Evolutionary conservation across 2,113 vertebrate genomes (phyloP), one percentile per base, ranked within the genome.

Genomic region (Carassius carassius): DNA sequence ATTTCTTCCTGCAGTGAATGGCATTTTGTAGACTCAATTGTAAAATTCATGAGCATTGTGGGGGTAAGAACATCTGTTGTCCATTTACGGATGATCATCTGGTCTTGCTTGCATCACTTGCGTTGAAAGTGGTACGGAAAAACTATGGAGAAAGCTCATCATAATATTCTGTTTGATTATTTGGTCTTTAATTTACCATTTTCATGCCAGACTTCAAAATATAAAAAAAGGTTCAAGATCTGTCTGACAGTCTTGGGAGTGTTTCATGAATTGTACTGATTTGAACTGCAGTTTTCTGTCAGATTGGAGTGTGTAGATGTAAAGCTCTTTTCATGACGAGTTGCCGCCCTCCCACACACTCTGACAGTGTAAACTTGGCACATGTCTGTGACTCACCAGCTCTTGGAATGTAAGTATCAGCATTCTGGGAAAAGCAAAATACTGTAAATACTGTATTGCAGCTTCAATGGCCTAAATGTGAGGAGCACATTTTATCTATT

Each of bases 21-120:
- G 37, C 37, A 32, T 70, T 54, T 70, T 70, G 54, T 19, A 35
- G 25, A 44, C 32, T 69, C 47, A n/a, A 44, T 84, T 86, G 82
- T 58, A 47, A 79, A 77, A 80, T 81, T 81, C 70, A 23, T 47
- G 47, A 76, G 29, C 73, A 63, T 70, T 47, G 32, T 25, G 21
- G 41, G 35, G 35, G 35, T 32, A 21, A 56, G 11, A 76, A 47
- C 47, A 84, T 81, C 54, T 83, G 73, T 12, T 75, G 72, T 49
- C 62, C 35, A 12, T 85, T 85, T 47, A 32, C 10, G 7, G 16
- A 32, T 87, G 78, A 87, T 69, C 69, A 17, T 14, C 13, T 77
- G 70, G 35, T 62, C 44, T 58, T 58, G 78, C 78, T 87, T 19
- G 63, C 25, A 10, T 32, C 73, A 77, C 29, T 19, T 23, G n/a